Base-by-base conservation (phyloP, 1,140 invertebrate genomes). In the Steinernema khuongi region DNA sequence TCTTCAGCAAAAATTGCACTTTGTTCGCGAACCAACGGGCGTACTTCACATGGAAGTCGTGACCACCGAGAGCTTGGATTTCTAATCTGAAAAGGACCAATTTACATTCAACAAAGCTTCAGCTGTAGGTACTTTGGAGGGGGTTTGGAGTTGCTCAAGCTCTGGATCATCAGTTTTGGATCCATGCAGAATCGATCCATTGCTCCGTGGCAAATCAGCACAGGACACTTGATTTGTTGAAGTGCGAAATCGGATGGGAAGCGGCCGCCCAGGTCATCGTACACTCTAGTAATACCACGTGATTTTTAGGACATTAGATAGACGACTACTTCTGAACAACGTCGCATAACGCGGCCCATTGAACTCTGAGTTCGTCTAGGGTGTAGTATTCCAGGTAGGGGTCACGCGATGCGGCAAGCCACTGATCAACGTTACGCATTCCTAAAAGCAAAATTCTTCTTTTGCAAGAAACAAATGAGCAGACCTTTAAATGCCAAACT, bases 311-410 rank as follows among this genome's bases (percentile, higher is more conserved):
- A 4, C n/a, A 73, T 4, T 1, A 33, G 19, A 72, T 22, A 31
- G 67, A 26, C 19, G 78, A 71, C 78, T 69, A 83, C 81, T 80
- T 67, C 29, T 76, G 31, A 22, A 84, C 82, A 70, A 84, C 80
- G 73, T 84, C 83, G 72, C 82, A 84, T 7, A 84, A 70, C 28
- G 76, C 83, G 14, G 83, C 83, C 82, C 82, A 84, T 75, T 85
- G 83, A n/a, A 44, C 72, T 67, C 74, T 44, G 1, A 84, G 74
- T 66, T 74, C 84, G 30, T 80, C 82, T n/a, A 82, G 73, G 18
- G 77, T 70, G 44, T 85, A 84, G 43, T 83, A 82, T 30, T 84
- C 74, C 36, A 84, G 67, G 41, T 84, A 84, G 17, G 75, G 72
- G 41, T 74, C 79, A 32, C 81, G 79, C 30, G 82, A 77, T 31